phyloP scores from a whole-genome alignment of 2,888 invertebrate genomes.

The Crossocerus cetratus region DNA sequence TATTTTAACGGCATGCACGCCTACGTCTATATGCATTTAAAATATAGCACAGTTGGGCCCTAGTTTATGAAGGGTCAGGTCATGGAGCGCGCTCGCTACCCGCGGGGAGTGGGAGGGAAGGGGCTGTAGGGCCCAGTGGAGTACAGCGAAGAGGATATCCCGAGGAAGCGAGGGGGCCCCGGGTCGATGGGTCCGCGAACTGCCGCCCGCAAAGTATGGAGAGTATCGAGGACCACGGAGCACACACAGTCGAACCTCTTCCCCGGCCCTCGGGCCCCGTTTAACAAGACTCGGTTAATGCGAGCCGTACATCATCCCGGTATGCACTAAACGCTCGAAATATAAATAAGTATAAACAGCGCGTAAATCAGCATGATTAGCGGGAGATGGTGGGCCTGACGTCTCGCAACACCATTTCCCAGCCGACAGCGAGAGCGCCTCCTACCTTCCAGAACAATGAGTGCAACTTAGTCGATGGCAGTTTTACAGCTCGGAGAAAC shows the following conservation, averaged over 20 bases:
- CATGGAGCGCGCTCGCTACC: conserved; percentile 64
- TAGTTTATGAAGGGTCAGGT: conserved; percentile 77
- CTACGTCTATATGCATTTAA: conserved; percentile 75
- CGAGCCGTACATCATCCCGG: conserved; percentile 74
- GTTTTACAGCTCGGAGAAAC: conserved; percentile 7
- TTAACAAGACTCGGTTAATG: conserved; percentile 76
- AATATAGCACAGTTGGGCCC: conserved; percentile 75
- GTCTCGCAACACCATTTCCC: conserved; percentile 25
- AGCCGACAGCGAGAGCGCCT: background rate
- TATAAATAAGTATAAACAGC: conserved; percentile 76
- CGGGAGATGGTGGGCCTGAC: conserved; percentile 52
- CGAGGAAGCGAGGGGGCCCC: conserved; percentile 31
- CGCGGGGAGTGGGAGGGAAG: conserved; percentile 41
- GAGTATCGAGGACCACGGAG: conserved; percentile 53
- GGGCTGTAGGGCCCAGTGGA: conserved; percentile 33
- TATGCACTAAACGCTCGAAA: conserved; percentile 73
- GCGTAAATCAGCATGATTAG: conserved; percentile 74
- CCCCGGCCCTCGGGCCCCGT: conserved; percentile 68
- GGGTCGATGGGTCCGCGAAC: too few relatives aligned
- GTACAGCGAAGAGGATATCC: conserved; percentile 32
- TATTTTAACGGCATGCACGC: conserved; percentile 74
- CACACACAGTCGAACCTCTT: conserved; percentile 49
- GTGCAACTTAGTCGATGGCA: conserved; percentile 20
- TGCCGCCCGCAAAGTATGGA: conserved; percentile 33
- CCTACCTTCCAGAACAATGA: background rate